Evolutionary conservation across 2,113 vertebrate species (phyloP).

Genomic region (Halcyon senegalensis): DNA sequence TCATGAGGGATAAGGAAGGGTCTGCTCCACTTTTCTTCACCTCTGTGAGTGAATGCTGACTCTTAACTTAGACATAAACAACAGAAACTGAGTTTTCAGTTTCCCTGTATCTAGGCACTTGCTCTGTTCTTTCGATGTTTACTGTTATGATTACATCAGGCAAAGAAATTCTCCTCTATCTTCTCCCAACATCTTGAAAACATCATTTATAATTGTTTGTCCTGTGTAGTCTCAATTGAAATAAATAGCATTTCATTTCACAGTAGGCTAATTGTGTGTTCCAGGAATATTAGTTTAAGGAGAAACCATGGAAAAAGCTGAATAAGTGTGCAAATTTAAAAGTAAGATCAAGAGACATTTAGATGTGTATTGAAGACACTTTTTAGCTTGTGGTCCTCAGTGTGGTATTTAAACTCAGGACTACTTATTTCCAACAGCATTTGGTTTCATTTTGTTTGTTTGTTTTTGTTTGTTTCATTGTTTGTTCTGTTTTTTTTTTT

Average conservation of each 20-base stretch:
- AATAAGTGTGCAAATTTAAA: neutral
- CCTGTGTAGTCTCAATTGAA: neutral
- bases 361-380: neutral
- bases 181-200: neutral
- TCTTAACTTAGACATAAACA: neutral
- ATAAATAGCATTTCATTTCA: neutral
- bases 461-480: neutral
- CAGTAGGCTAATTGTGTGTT: neutral
- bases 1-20: neutral
- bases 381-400: neutral
- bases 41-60: neutral
- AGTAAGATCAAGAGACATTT: neutral
- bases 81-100: neutral
- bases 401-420: neutral
- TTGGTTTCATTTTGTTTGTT: neutral
- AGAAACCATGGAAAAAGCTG: neutral
- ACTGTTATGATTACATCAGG: neutral
- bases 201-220: neutral
- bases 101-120: neutral
- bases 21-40: neutral
- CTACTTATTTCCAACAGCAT: neutral
- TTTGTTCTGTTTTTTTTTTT: neutral
- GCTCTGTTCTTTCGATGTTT: neutral
- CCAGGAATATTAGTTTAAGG: neutral
- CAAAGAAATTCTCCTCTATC: neutral